phyloP scores from a whole-genome alignment of 1,140 invertebrate species.

The Druon quercuslanigerum region DNA sequence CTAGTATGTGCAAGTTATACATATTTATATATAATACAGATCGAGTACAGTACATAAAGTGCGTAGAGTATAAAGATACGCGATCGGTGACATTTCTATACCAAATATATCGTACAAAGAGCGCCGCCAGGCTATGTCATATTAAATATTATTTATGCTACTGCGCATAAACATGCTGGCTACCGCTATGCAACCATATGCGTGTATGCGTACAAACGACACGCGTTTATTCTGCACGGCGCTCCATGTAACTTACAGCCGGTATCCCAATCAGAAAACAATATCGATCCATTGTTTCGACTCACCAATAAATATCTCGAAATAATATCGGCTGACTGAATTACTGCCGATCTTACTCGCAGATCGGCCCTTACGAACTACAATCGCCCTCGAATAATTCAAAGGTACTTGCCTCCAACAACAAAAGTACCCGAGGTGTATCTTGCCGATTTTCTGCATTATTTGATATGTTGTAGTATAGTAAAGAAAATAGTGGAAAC shows the following conservation, averaged over 20 bases:
- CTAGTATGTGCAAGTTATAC: background rate
- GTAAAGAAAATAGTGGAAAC: no score
- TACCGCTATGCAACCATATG: slow-evolving; percentile 42
- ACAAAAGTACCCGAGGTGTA: no score
- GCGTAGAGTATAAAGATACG: slow-evolving; percentile 64
- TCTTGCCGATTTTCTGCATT: no score
- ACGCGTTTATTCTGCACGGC: slow-evolving; percentile 37
- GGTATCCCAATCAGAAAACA: slow-evolving; percentile 73
- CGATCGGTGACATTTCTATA: slow-evolving; percentile 74
- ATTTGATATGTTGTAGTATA: no score
- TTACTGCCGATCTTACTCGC: slow-evolving; percentile 53
- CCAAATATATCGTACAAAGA: slow-evolving; percentile 70
- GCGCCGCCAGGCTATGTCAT: slow-evolving; percentile 68
- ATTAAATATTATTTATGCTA: slow-evolving; percentile 76
- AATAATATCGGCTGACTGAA: slow-evolving; percentile 62
- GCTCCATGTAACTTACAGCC: slow-evolving; percentile 50
- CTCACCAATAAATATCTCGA: slow-evolving; percentile 72
- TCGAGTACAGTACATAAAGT: slow-evolving; percentile 46
- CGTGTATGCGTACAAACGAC: slow-evolving; percentile 34
- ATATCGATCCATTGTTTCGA: slow-evolving; percentile 75
- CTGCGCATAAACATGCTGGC: slow-evolving; percentile 57
- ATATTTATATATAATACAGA: slow-evolving; percentile 22
- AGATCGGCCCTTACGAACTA: slow-evolving; percentile 44
- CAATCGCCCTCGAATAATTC: slow-evolving; percentile 22
- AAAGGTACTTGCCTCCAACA: background rate